Base-by-base conservation (phyloP, 35 echinoderm and acorn worm genomes). In the Apostichopus parvimensis region DNA sequence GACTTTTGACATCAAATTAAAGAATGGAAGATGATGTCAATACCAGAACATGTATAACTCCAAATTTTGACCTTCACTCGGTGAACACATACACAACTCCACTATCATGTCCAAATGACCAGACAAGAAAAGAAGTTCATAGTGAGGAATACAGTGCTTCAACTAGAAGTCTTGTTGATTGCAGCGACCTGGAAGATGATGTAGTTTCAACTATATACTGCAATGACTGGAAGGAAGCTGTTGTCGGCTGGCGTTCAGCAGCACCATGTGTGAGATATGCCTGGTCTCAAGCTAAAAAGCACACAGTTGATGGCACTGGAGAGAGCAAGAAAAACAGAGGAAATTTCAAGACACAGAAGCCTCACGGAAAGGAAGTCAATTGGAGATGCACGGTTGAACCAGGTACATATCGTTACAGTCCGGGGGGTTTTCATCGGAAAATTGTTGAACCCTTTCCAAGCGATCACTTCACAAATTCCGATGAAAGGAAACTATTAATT, bases 181-280 rank as follows among this genome's bases (percentile, higher is more conserved):
- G 66, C 82, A 92, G 91, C 77, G 91, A 92, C 13, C 1, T 77
- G 55, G 91, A 92, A 15, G 80, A 92, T 73, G 26, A 87, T 22
- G 52, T 92, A 7, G 61, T 87, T 15, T n/a, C 25, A 20, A 92
- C 82, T 1, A 92, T 92, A 8, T 52, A 57, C 56, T 92, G 91
- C 57, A 83, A 92, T 57, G 91, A 92, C 57, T 92, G 91, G 91
- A 87, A 55, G 61, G 91, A 92, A 54, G 91, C 91, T 2, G 82
- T 78, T 60, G 82, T 86, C 73, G 91, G 91, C 22, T 92, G 91
- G 91, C 61, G 79, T 5, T 15, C 34, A 20, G 84, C 91, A 11
- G 70, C 60, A 5, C 91, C 91, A 8, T 86, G 70, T 92, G 80
- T 86, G 5, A 92, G 53, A 57, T 92, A 92, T 87, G 76, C 76